Base-by-base conservation (phyloP, 2,888 invertebrate genomes). In the Drosophila neotestacea region DNA sequence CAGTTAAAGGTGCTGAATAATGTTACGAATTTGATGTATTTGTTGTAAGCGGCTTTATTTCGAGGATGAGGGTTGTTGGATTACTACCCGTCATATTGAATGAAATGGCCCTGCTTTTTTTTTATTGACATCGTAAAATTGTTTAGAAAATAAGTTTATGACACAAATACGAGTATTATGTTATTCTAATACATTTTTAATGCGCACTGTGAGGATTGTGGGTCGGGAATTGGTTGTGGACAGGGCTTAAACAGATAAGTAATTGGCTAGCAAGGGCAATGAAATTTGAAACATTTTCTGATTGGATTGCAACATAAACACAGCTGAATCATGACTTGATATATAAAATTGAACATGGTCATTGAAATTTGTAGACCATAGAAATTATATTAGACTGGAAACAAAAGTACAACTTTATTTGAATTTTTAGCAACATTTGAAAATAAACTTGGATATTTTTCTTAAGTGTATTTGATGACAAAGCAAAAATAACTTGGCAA, bases 111-210 rank as follows among this genome's bases (percentile, higher is more conserved):
- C 36, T 4, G 36, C 41, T 4, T 32, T 44, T 63, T 75, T 68
- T 76, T 76, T 61, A 78, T 59, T n/a, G 56, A 11, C 42, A 51
- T 79, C 79, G 51, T 76, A 70, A 76, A 79, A 62, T 62, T 48
- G 60, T 64, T 73, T 69, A 51, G 73, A 66, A 77, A 70, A 69
- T 60, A 59, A 44, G 60, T 88, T 85, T 82, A 82, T 75, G 83
- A 44, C 59, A 66, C 7, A 65, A 61, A 82, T 76, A 56, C 39
- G 34, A 44, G 70, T 56, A 77, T 70, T 65, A 71, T 81, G 71
- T 51, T 55, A 44, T 55, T 41, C 51, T 55, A 70, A 81, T 81
- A 84, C 79, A 86, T 81, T 70, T 79, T 87, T 72, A 82, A 82
- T 87, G 72, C 47, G 36, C 36, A 34, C 46, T 22, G 13, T 10